phyloP scores from a whole-genome alignment of 2,797 vertebrate genomes.

The Acestrorhynchus altus region DNA sequence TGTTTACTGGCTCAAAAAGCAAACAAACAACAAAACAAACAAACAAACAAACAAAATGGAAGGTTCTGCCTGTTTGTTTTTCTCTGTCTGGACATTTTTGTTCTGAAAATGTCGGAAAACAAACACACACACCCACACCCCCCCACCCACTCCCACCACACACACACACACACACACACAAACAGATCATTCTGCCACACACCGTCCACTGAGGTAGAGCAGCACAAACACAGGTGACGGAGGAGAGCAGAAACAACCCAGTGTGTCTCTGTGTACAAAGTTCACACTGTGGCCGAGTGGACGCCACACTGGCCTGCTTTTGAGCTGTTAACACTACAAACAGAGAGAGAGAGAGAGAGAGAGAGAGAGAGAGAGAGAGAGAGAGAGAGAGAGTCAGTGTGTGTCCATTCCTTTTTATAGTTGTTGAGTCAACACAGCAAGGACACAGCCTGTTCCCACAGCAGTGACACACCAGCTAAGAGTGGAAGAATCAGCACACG shows the following conservation, averaged over 20 bases:
- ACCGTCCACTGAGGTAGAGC: neutral
- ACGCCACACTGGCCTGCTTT: constrained; percentile 51
- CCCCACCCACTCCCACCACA: neutral
- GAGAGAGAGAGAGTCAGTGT: constrained; percentile 50
- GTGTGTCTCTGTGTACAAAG: constrained; percentile 24
- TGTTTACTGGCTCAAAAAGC: no score
- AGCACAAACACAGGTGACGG: neutral
- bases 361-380: constrained; percentile 30
- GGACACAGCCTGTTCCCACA: constrained; percentile 57
- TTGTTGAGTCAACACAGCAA: constrained; percentile 69
- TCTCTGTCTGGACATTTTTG: neutral
- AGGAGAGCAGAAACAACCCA: neutral
- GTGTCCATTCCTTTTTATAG: constrained; percentile 50
- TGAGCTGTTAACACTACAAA: constrained; percentile 73
- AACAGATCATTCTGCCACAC: neutral
- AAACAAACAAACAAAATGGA: no score
- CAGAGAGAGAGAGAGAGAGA: constrained; percentile 47
- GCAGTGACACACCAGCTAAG: constrained; percentile 39
- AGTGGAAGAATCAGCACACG: neutral
- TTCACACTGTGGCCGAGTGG: constrained; percentile 16
- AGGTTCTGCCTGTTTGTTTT: neutral
- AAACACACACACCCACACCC: constrained; percentile 9
- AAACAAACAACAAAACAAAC: no score
- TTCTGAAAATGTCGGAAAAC: neutral
- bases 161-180: constrained; percentile 6